These are phyloP conservation scores for Onchidella celtica DNA, from an alignment of 2,888 invertebrate genomes.

Conservation along the genomic window DNA sequence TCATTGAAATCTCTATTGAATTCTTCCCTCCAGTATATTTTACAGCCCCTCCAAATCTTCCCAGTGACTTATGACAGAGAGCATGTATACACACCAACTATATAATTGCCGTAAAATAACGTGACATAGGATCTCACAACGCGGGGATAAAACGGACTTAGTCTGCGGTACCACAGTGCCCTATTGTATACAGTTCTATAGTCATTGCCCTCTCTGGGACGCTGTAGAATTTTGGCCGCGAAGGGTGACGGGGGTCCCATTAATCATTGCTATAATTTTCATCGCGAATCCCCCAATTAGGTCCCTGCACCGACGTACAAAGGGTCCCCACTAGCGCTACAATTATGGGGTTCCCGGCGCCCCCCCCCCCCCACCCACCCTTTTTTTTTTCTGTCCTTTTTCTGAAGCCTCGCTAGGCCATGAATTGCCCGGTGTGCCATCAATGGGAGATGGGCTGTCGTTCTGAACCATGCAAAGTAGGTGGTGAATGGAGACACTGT, in stretches of 20 bases:
- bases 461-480: not conserved
- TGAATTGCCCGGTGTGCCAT: not conserved
- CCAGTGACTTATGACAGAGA: too few relatives aligned
- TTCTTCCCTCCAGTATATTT: too few relatives aligned
- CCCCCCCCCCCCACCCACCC: not conserved
- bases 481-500: too few relatives aligned
- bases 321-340: not conserved
- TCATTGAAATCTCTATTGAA: too few relatives aligned
- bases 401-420: not conserved
- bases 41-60: too few relatives aligned
- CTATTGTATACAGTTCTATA: too few relatives aligned
- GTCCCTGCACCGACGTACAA: not conserved
- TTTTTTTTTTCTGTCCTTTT: not conserved
- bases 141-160: too few relatives aligned
- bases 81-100: too few relatives aligned
- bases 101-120: not conserved
- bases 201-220: not conserved
- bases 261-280: slow-evolving; percentile 28
- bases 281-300: not conserved
- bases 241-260: not conserved
- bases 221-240: not conserved
- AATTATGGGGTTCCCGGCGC: not conserved
- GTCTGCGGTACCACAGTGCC: too few relatives aligned
- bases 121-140: too few relatives aligned
- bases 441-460: not conserved